phyloP scores from a whole-genome alignment of 2,113 vertebrate genomes.

The Cairina moschata region DNA sequence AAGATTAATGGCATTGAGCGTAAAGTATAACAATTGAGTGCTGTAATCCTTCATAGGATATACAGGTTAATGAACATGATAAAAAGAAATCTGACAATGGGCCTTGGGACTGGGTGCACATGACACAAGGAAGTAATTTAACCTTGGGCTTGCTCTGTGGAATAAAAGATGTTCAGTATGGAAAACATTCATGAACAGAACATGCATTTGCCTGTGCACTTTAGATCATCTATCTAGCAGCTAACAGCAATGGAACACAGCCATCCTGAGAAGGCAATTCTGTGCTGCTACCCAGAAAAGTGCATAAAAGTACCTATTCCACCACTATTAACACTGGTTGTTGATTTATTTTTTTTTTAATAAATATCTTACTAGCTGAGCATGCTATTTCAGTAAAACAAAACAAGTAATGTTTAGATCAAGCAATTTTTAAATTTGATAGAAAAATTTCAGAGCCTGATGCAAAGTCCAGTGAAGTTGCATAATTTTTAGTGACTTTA shows the following conservation, averaged over 20 bases:
- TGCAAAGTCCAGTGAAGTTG: not conserved
- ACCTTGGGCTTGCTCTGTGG: not conserved
- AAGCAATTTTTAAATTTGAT: not conserved
- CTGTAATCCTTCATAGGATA: conserved; percentile 23
- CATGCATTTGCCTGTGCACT: not conserved
- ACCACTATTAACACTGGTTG: too few relatives aligned
- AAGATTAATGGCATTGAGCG: conserved; percentile 61
- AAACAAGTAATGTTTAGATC: not conserved
- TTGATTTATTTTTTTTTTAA: not conserved
- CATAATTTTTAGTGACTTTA: not conserved
- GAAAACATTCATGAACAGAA: not conserved
- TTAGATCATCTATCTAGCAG: not conserved
- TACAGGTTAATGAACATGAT: conserved; percentile 4
- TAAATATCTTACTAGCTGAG: not conserved
- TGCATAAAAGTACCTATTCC: not conserved
- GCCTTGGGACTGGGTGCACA: not conserved
- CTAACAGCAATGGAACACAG: not conserved
- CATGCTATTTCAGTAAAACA: not conserved
- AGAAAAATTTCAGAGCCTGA: not conserved
- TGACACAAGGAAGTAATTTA: not conserved
- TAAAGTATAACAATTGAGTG: conserved; percentile 47
- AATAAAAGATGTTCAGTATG: not conserved
- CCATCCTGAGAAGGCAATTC: not conserved
- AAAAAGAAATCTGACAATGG: conserved; percentile 13
- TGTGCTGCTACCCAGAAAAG: not conserved